Conservation (phyloP, 2,888 invertebrate species). For the Deilephila porcellus region DNA sequence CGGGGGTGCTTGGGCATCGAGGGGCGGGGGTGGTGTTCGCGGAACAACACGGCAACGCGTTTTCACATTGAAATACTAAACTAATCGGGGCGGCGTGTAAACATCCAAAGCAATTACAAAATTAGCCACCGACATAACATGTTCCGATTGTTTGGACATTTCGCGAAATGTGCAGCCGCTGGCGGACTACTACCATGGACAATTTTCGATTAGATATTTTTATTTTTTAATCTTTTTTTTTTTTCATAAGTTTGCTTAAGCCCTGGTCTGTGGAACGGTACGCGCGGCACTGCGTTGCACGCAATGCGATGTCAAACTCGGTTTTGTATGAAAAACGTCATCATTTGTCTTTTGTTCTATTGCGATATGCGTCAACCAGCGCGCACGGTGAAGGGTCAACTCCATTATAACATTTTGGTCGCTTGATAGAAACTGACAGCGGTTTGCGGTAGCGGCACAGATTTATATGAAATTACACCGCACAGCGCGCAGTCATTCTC, state of each 20-base stretch:
- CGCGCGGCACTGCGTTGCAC: no score
- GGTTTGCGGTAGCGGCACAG: no score
- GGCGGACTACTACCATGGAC: not conserved
- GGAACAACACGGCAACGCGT: conserved; percentile 12
- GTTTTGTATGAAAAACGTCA: no score
- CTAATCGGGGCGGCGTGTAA: conserved; percentile 24
- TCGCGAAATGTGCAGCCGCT: conserved; percentile 29
- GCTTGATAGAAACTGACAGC: no score
- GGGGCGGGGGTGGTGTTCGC: not conserved
- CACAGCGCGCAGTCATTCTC: no score
- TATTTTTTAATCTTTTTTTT: not conserved
- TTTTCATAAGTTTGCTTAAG: not conserved
- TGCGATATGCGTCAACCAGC: no score
- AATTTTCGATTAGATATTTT: not conserved
- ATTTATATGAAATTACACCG: no score
- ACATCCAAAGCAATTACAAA: conserved; percentile 28
- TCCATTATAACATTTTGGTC: no score
- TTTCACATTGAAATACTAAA: conserved; percentile 29
- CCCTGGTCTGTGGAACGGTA: no score
- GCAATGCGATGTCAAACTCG: no score
- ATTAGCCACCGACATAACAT: conserved; percentile 26
- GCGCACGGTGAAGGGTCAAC: no score
- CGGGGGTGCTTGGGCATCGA: not conserved
- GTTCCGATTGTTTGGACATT: conserved; percentile 33
- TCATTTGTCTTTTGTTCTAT: no score